phyloP scores from a whole-genome alignment of 1,140 invertebrate species.

The Tribolium madens region DNA sequence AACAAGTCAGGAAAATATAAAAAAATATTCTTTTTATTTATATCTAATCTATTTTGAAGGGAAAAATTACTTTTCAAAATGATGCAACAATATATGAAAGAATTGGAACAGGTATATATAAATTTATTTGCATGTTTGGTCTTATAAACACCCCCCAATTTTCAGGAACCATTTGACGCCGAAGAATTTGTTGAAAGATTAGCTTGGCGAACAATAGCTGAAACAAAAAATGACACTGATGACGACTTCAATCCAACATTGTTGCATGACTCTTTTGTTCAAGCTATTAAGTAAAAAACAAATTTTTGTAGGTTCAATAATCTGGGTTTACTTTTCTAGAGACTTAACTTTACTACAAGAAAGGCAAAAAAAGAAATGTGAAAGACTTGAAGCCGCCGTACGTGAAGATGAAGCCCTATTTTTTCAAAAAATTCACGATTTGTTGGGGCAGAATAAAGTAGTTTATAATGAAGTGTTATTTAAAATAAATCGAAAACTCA shows the following conservation, averaged over 20 bases:
- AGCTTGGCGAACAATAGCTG: conserved; percentile 92
- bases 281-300: conserved; percentile 81
- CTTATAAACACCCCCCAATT: neutral
- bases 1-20: too few relatives aligned
- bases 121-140: conserved; percentile 20
- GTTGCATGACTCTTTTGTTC: conserved; percentile 91
- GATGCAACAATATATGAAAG: conserved; percentile 88
- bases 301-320: conserved; percentile 36
- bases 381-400: conserved; percentile 84
- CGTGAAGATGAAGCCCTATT: conserved; percentile 90
- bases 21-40: too few relatives aligned
- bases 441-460: conserved; percentile 91
- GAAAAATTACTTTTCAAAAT: conserved; percentile 68
- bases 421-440: conserved; percentile 82
- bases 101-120: conserved; percentile 80
- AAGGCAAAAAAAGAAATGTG: conserved; percentile 88
- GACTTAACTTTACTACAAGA: conserved; percentile 84
- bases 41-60: too few relatives aligned
- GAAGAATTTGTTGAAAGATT: conserved; percentile 97
- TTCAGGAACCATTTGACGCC: conserved; percentile 92
- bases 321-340: conserved; percentile 61
- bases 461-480: neutral
- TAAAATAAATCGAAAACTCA: too few relatives aligned
- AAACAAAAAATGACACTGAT: conserved; percentile 75
- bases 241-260: conserved; percentile 81